Base-by-base conservation (phyloP, 2,113 vertebrate species). In the Paedocypris sp. region DNA sequence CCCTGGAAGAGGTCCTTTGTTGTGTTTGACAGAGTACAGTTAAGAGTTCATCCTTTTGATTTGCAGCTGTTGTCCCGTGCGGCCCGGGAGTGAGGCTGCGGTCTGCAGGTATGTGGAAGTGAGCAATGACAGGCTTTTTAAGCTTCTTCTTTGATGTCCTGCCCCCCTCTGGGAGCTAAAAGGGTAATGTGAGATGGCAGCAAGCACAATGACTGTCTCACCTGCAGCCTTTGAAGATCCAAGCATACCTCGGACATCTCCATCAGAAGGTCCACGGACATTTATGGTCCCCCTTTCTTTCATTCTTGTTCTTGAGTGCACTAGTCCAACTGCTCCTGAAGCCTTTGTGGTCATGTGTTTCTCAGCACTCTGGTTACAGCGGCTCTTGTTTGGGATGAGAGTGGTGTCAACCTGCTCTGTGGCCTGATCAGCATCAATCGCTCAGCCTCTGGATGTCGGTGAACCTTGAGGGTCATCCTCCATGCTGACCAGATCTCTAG, bases 151-250 rank as follows among this genome's bases (percentile, higher is more conserved):
- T 86, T 86, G 84, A 86, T 82, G 77, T 85, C 56, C 69, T 70
- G 29, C 46, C 31, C 31, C 70, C 73, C 70, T 71, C 60, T 62
- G 72, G 35, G 63, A 82, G 76, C 81, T 86, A 79, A 83, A 84
- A 85, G 80, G 78, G 85, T 79, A 87, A 87, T 64, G 47, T 77
- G 84, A 87, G 84, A 82, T 59, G 60, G 39, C 48, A 48, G 72
- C 62, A 71, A 66, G 73, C 77, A 85, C 80, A 83, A 83, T 83
- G 76, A 73, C 41, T 75, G 81, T 82, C 81, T 86, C 84, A 86
- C 83, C 84, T 86, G 82, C 73, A 71, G 67, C 66, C 81, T 86
- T 86, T 86, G 83, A 87, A 86, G 83, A 82, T 70, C 71, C 71
- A 76, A 82, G 82, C 81, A 79, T 78, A 76, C 71, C 73, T 73